These are phyloP conservation scores for Lepidurus couesii DNA, from an alignment of 1,140 invertebrate species.

Conservation along the genomic window DNA sequence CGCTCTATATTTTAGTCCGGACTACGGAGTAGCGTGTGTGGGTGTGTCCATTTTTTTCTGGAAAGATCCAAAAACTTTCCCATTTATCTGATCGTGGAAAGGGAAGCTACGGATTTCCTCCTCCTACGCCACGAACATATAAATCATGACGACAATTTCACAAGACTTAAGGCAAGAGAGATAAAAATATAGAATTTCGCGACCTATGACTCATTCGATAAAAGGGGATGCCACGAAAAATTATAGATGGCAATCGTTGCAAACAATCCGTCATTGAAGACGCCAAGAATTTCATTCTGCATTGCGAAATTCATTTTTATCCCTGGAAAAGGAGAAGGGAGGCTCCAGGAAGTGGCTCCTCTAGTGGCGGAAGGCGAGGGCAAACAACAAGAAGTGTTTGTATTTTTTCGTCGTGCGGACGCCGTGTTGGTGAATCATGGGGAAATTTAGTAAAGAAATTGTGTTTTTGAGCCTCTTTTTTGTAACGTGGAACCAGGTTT, in stretches of 20 bases:
- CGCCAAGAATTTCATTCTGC: neutral
- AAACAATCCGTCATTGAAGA: neutral
- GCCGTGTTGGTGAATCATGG: neutral
- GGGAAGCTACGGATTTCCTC: conserved; percentile 2
- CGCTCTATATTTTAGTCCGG: neutral
- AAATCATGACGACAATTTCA: neutral
- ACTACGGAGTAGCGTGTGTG: neutral
- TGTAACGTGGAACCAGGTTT: neutral
- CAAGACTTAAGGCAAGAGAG: no score
- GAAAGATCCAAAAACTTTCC: neutral
- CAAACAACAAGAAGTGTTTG: neutral
- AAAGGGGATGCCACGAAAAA: neutral
- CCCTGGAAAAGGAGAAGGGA: neutral
- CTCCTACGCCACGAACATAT: neutral
- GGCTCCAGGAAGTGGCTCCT: neutral
- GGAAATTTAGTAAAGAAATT: conserved; percentile 16
- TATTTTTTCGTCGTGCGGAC: neutral
- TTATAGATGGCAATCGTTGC: neutral
- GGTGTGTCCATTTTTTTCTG: neutral
- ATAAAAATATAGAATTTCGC: neutral
- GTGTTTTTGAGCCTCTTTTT: conserved; percentile 7
- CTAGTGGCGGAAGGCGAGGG: neutral
- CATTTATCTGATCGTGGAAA: neutral
- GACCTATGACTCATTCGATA: neutral
- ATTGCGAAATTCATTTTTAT: neutral